A percentile compares a stretch with the other conserved stretches of the same genome.
Conservation (phyloP, 2,113 vertebrate species). For the Brienomyrus longianalis region DNA sequence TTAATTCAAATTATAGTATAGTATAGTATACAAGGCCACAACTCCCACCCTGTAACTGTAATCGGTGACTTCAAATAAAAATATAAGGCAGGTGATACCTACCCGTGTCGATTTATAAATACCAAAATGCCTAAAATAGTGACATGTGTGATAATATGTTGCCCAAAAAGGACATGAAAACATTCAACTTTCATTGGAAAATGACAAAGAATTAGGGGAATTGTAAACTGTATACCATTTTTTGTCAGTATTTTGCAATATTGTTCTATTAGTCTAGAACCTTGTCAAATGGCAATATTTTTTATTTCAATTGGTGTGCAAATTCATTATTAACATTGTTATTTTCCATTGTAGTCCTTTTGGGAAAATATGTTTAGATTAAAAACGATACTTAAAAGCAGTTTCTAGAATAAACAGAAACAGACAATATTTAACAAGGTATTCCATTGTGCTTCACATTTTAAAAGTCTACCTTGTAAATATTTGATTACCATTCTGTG, state of each 20-base stretch:
- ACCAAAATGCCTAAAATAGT: neutral
- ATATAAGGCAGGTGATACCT: neutral
- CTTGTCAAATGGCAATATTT: neutral
- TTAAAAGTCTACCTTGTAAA: neutral
- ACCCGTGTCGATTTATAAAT: neutral
- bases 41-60: neutral
- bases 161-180: neutral
- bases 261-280: neutral
- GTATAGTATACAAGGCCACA: neutral
- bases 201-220: neutral
- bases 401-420: neutral
- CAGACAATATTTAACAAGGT: neutral
- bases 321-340: neutral
- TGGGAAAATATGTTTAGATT: neutral
- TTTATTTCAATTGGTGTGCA: neutral
- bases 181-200: neutral
- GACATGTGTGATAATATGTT: neutral
- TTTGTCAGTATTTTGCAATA: neutral
- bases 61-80: neutral
- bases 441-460: slow-evolving; percentile 1
- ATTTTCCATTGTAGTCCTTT: neutral
- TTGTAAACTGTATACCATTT: neutral
- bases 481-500: neutral
- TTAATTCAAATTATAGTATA: neutral
- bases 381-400: neutral